Conservation (phyloP, 2,797 vertebrate species). For the Numenius phaeopus region DNA sequence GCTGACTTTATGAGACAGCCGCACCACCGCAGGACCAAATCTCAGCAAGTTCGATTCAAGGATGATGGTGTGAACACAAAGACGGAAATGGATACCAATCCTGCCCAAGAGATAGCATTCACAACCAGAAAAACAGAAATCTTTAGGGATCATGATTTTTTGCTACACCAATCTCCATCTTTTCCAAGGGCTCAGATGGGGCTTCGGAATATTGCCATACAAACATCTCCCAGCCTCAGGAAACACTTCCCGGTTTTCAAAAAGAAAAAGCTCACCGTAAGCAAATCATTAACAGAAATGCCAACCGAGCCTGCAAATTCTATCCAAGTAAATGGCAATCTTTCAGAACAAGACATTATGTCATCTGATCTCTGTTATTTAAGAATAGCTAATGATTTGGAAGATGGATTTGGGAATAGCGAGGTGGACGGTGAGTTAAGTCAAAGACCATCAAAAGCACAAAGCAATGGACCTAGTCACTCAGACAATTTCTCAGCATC, state of each 20-base stretch:
- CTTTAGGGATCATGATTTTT: constrained; percentile 36
- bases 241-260: constrained; percentile 89
- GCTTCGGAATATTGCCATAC: constrained; percentile 91
- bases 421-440: background rate
- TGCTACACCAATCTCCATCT: constrained; percentile 67
- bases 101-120: background rate
- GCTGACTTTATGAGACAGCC: constrained; percentile 71
- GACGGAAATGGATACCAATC: background rate
- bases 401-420: constrained; percentile 51
- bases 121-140: constrained; percentile 10
- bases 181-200: constrained; percentile 75
- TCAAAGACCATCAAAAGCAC: constrained; percentile 67
- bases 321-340: constrained; percentile 74
- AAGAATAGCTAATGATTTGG: constrained; percentile 54
- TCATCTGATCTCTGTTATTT: constrained; percentile 77
- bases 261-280: constrained; percentile 80
- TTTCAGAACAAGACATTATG: constrained; percentile 71
- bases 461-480: constrained; percentile 79
- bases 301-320: constrained; percentile 56
- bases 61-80: constrained; percentile 71
- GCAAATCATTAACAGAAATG: constrained; percentile 81
- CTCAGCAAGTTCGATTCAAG: constrained; percentile 85
- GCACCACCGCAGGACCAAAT: constrained; percentile 82
- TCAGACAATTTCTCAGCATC: constrained; percentile 21
- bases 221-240: constrained; percentile 95